Evolutionary conservation across 2,113 vertebrate genomes (phyloP), one percentile per base, ranked within the genome.

Genomic region (Serinus canaria): DNA sequence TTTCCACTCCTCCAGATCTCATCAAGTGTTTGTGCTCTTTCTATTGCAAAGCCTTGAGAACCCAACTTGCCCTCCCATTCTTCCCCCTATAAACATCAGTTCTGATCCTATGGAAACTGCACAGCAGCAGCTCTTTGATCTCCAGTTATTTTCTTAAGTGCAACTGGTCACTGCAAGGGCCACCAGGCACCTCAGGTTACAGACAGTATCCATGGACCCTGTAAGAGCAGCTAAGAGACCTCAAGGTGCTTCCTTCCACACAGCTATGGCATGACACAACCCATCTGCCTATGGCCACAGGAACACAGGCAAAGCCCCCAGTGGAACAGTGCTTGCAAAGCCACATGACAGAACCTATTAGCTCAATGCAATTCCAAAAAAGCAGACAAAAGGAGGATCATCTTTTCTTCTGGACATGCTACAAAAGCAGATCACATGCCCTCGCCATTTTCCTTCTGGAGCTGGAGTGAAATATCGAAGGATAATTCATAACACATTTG

Each of bases 401-500:
- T 67, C n/a, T 64, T 83, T 83, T 90, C 80, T 1, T 4, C 85
- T 78, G 79, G 90, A 89, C 47, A 58, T 6, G 18, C 64, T 64
- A 75, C 92, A 84, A 76, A 92, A 83, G 52, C 44, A 60, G 75
- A 92, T 81, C 79, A 86, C 17, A 0, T 27, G 28, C 10, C 31
- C 47, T 74, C 16, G 1, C 47, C 33, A 12, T 75, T 89, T 80
- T 90, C 63, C 46, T 87, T 60, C 73, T 90, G 80, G 60, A 78
- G 52, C 63, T 53, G 30, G 30, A 83, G n/a, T 30, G 59, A 85
- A 87, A 44, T 74, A 95, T 49, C 60, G 64, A 93, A 94, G 53
- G 73, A n/a, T 84, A 96, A 95, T n/a, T 84, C 58, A 68, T 87
- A 94, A 49, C 90, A 95, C 69, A 76, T 72, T 82, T 79, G 47